Conservation (phyloP, 1,140 invertebrate genomes). For the Cotesia typhae region DNA sequence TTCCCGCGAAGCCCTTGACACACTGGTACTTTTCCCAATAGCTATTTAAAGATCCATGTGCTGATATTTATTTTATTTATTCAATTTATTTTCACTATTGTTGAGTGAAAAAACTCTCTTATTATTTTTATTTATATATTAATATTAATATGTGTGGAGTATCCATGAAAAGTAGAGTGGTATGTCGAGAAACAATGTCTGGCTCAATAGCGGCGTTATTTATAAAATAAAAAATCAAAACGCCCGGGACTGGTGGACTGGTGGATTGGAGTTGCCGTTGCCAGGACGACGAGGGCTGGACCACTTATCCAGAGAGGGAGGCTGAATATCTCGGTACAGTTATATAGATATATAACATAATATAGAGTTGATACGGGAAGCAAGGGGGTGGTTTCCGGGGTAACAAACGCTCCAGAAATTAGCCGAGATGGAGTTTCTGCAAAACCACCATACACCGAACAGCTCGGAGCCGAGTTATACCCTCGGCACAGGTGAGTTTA, state of each 20-base stretch:
- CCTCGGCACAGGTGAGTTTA: slow-evolving; percentile 58
- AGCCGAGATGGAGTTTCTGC: slow-evolving; percentile 66
- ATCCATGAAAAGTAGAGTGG: not conserved
- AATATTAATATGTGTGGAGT: too few relatives aligned
- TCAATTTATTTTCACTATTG: not conserved
- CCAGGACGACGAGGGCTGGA: slow-evolving; percentile 63
- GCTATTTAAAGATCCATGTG: slow-evolving; percentile 3
- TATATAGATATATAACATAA: too few relatives aligned
- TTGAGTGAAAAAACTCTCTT: too few relatives aligned
- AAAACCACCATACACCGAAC: slow-evolving; percentile 65
- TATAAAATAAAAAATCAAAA: slow-evolving; percentile 24
- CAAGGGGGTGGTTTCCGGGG: slow-evolving; percentile 60
- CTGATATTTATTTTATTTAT: not conserved
- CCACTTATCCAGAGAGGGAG: slow-evolving; percentile 47
- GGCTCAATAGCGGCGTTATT: not conserved
- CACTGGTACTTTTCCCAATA: not conserved
- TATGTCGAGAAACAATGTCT: not conserved
- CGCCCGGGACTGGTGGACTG: slow-evolving; percentile 14
- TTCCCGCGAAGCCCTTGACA: not conserved
- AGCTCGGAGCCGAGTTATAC: slow-evolving; percentile 63
- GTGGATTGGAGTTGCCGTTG: slow-evolving; percentile 50
- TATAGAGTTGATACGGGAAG: slow-evolving; percentile 33
- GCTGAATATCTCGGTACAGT: not conserved
- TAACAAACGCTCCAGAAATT: slow-evolving; percentile 55
- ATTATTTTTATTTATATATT: too few relatives aligned